phyloP scores from a whole-genome alignment of 2,113 vertebrate genomes.

The Hymenochirus boettgeri region DNA sequence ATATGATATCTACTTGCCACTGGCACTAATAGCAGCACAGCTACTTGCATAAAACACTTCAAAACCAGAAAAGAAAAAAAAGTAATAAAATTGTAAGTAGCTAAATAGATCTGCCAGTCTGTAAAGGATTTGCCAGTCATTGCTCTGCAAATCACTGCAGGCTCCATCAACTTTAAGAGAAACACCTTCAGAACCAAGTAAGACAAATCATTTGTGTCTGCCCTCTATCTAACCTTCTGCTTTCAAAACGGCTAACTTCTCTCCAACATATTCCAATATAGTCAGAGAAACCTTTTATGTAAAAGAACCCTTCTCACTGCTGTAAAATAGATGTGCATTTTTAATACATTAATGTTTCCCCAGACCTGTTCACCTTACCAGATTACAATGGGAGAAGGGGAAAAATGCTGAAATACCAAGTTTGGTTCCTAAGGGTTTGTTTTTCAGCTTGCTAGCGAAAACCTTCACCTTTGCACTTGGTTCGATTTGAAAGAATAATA shows the following conservation, averaged over 20 bases:
- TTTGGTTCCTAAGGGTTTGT: no score
- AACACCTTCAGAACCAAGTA: constrained; percentile 16
- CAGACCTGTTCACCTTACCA: constrained; percentile 14
- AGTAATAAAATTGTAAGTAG: no score
- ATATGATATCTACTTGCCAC: no score
- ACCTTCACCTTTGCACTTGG: no score
- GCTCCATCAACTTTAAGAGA: constrained; percentile 31
- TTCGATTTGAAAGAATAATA: no score
- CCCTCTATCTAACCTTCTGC: constrained; percentile 38
- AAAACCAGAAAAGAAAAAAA: no score
- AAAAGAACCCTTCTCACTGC: constrained; percentile 9
- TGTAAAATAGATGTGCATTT: constrained; percentile 22
- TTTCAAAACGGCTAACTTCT: constrained; percentile 23
- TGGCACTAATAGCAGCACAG: no score
- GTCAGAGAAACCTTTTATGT: constrained; percentile 27
- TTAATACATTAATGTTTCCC: constrained; percentile 23
- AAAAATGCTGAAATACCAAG: not conserved
- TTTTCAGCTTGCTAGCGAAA: no score
- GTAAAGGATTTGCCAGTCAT: constrained; percentile 26
- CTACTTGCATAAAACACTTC: no score
- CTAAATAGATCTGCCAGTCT: constrained; percentile 10
- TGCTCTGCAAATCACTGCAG: constrained; percentile 39
- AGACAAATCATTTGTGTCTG: constrained; percentile 12
- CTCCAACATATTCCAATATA: constrained; percentile 19
- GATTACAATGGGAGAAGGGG: constrained; percentile 16